Base-by-base conservation (phyloP, 2,113 vertebrate species). In the Diphyllodes magnificus region DNA sequence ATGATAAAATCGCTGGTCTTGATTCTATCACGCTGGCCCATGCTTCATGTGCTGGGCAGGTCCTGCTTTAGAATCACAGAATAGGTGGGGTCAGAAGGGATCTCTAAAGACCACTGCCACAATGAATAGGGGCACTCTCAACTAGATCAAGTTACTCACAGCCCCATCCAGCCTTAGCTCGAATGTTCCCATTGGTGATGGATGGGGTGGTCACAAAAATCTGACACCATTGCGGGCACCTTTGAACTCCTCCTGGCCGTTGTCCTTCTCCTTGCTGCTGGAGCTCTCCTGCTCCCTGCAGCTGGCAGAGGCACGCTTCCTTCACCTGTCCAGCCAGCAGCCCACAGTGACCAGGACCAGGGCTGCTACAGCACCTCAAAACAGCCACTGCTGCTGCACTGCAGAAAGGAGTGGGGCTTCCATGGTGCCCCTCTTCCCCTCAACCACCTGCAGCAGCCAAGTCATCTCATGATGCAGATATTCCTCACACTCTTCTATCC, bases 21-120 rank as follows among this genome's bases (percentile, higher is more conserved):
- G 51, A 35, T 49, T 49, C 13, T 59, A 33, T 11, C 27, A 57
- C 0, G 0, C 35, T 57, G 25, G 11, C 18, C 25, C 31, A 65
- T 35, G 35, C 31, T 42, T 64, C 66, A 42, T 5, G 18, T 23
- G 18, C 31, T 33, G 12, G 57, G 66, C 35, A 49, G 16, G 6
- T 31, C 30, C 35, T 42, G 18, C 35, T 72, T 65, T 42, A 54
- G n/a, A 71, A 47, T 35, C 35, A 64, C 35, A 42, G 50, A 50
- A 65, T 2, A 57, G 18, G 3, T 57, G 35, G 25, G 31, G 17
- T 50, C 37, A 64, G 44, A 65, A 72, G 27, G 22, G 27, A 81
- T 64, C 15, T 16, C 44, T 44, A 44, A 50, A 50, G 33, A 57
- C 15, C 33, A n/a, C 2, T 50, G 27, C 27, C 18, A 69, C 27